These are phyloP conservation scores for Mnemiopsis leidyi DNA, from an alignment of 37 sponge, comb jelly and placozoan genomes.

Conservation along the genomic window DNA sequence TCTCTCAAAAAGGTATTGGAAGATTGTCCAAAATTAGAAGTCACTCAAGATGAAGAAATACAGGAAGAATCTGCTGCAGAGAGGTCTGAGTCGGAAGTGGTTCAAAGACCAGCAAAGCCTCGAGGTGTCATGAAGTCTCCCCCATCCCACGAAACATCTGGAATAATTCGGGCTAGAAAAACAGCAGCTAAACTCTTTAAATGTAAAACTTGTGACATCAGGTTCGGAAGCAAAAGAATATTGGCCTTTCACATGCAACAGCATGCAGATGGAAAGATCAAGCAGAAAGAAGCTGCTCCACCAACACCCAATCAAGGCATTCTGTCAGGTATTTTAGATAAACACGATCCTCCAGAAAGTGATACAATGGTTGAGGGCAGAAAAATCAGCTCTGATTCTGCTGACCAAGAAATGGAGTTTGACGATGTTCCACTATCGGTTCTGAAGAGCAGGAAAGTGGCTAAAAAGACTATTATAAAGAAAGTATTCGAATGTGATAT, in stretches of 20 bases:
- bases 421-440: background rate
- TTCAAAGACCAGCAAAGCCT: background rate
- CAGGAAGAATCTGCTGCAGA: background rate
- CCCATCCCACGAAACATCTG: background rate
- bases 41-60: background rate
- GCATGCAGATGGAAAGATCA: conserved; percentile 37
- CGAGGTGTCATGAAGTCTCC: background rate
- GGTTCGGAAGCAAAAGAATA: conserved; percentile 35
- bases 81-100: background rate
- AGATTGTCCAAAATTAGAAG: background rate
- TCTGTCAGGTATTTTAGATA: background rate
- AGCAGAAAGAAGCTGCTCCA: background rate
- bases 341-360: background rate
- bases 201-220: conserved; percentile 45
- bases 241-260: conserved; percentile 39
- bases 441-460: background rate
- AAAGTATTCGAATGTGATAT: conserved; percentile 59
- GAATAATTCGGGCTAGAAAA: conserved; percentile 2
- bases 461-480: conserved; percentile 29
- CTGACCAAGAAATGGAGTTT: background rate
- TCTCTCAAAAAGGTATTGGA: background rate
- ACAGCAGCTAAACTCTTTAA: conserved; percentile 59
- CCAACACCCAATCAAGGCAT: background rate
- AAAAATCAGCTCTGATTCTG: background rate
- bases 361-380: background rate